Conservation (phyloP, 2,797 vertebrate genomes). For the Eidolon dupreanum region DNA sequence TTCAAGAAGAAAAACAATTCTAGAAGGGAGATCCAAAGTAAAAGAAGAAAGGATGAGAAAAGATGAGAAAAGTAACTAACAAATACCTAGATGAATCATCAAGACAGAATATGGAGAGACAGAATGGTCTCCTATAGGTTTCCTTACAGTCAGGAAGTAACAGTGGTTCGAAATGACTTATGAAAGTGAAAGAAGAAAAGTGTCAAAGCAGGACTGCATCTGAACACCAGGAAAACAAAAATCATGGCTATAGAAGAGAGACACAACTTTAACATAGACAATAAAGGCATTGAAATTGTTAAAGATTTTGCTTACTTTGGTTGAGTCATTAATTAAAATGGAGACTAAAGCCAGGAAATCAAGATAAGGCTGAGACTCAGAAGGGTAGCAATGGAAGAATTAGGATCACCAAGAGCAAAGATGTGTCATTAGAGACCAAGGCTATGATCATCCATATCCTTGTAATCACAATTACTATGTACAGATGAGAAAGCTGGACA, state of each 20-base stretch:
- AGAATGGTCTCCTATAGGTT: not conserved
- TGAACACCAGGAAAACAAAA: not conserved
- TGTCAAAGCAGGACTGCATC: not conserved
- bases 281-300: not conserved
- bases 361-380: not conserved
- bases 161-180: not conserved
- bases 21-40: not conserved
- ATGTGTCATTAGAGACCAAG: not conserved
- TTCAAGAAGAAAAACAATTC: not conserved
- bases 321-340: not conserved
- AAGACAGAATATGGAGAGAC: not conserved
- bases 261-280: not conserved
- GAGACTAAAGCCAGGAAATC: not conserved
- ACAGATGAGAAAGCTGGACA: not conserved
- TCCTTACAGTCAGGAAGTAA: not conserved
- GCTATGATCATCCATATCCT: not conserved
- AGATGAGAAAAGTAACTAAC: not conserved
- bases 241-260: not conserved
- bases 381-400: not conserved
- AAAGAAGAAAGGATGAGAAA: not conserved
- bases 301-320: not conserved
- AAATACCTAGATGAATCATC: not conserved
- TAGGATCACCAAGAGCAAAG: not conserved
- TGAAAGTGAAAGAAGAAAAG: not conserved
- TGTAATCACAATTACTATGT: not conserved